phyloP scores from a whole-genome alignment of 1,140 invertebrate genomes.

The Bombus polaris region DNA sequence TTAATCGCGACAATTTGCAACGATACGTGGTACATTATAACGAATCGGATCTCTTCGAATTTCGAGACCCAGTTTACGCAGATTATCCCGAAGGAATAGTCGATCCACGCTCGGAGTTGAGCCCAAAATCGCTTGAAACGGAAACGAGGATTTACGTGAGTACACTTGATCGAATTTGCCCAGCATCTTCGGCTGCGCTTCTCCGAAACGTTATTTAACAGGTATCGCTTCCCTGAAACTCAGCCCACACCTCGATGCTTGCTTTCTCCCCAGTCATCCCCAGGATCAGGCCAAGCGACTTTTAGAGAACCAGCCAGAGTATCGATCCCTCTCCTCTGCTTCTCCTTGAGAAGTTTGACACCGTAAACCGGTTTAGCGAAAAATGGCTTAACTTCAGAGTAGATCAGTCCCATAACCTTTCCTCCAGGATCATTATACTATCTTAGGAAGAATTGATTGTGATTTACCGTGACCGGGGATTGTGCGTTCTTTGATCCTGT shows the following conservation, averaged over 20 bases:
- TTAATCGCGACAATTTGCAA: slow-evolving; percentile 30
- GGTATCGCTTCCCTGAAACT: slow-evolving; percentile 34
- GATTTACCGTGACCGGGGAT: slow-evolving; percentile 72
- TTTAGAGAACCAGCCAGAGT: slow-evolving; percentile 37
- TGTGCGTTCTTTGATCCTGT: slow-evolving; percentile 73
- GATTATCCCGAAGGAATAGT: slow-evolving; percentile 56
- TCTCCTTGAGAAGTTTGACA: slow-evolving; percentile 73
- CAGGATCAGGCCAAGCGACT: slow-evolving; percentile 37
- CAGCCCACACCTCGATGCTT: neutral
- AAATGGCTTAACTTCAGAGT: slow-evolving; percentile 77
- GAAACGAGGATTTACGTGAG: slow-evolving; percentile 59
- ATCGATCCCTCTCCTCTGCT: slow-evolving; percentile 65
- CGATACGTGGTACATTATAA: slow-evolving; percentile 31
- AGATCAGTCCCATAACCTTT: slow-evolving; percentile 64
- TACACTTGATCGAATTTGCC: slow-evolving; percentile 54
- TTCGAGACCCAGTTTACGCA: slow-evolving; percentile 46
- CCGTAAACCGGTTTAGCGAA: slow-evolving; percentile 79
- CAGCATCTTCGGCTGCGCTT: slow-evolving; percentile 23
- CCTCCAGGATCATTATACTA: slow-evolving; percentile 40
- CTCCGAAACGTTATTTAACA: slow-evolving; percentile 44
- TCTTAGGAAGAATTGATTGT: slow-evolving; percentile 61
- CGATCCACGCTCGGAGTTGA: slow-evolving; percentile 39
- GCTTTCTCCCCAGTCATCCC: slow-evolving; percentile 15
- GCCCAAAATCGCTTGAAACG: slow-evolving; percentile 38
- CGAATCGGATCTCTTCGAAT: slow-evolving; percentile 15